A percentile compares a stretch with the other conserved stretches of the same genome.
phyloP scores from a whole-genome alignment of 2,113 vertebrate species.

The Gnathonemus echidnorhynchus region DNA sequence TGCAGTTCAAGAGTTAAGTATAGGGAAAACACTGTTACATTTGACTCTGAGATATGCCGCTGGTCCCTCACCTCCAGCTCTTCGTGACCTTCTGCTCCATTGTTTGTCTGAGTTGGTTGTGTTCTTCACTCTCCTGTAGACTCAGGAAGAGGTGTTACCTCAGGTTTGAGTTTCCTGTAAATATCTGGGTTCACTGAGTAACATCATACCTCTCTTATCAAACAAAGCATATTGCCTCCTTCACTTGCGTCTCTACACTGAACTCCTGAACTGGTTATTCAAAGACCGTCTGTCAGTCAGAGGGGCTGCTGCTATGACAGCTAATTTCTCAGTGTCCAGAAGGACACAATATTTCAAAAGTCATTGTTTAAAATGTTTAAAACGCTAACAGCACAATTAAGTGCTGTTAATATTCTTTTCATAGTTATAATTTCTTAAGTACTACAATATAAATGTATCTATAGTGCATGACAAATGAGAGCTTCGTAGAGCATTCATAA shows the following conservation, averaged over 20 bases:
- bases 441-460: background rate
- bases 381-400: background rate
- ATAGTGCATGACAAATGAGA: background rate
- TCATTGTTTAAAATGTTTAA: background rate
- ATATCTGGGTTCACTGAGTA: conserved; percentile 8
- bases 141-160: conserved; percentile 28
- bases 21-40: conserved; percentile 4
- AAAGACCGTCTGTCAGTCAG: background rate
- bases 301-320: background rate
- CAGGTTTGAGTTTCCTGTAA: conserved; percentile 15
- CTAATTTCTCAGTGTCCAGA: background rate
- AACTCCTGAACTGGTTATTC: background rate
- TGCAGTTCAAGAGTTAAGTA: conserved; percentile 4
- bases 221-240: background rate
- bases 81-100: conserved; percentile 14
- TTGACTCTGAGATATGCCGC: conserved; percentile 5
- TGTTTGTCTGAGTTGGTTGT: conserved; percentile 20
- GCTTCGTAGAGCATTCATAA: background rate
- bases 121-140: background rate
- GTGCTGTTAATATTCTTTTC: background rate
- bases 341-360: background rate
- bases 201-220: background rate
- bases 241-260: background rate
- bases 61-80: conserved; percentile 15
- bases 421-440: background rate